Evolutionary conservation across 2,113 vertebrate genomes (phyloP), one percentile per base, ranked within the genome.

Genomic region (Zosterops lateralis): DNA sequence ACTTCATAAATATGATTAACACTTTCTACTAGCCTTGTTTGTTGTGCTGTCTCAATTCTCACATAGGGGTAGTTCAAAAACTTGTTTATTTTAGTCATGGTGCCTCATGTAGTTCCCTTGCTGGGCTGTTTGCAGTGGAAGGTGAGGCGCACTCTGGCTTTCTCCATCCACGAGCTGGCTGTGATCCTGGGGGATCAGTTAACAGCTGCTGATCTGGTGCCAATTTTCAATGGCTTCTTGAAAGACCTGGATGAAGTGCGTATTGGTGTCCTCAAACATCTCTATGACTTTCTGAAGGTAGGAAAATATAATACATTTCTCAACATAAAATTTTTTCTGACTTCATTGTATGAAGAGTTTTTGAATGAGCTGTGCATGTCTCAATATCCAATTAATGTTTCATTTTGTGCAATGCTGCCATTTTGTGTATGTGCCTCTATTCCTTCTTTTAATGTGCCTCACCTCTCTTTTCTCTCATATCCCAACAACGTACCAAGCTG

Each of bases 261-360:
- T 24, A 97, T 98, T 34, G 98, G 98, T 20, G 98, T 98, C 68
- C 97, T 98, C 62, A 98, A 98, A 70, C 98, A 98, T 54, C 98
- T 98, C 2, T 98, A 97, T 71, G 98, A 98, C 84, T 98, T 98
- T 21, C 95, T 98, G n/a, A 98, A 98, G 98, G 98, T 98, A 96
- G 66, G 95, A 54, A 70, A 85, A 48, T 28, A 6, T 31, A 32
- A 71, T 15, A 18, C 13, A 44, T 31, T 65, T 77, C 32, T 77
- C 34, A 32, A 66, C 8, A 14, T 28, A 18, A 25, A 8, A 0
- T 4, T 44, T 51, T 77, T 73, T 48, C 24, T n/a, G 10, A 45
- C 29, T 90, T 24, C 1, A 0, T 74, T 66, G 7, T 20, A 18
- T 14, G 28, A 29, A 17, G 50, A 50, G 21, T 26, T 86, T 51